Evolutionary conservation across 2,888 invertebrate species (phyloP).

Genomic region (Cephus spinipes): DNA sequence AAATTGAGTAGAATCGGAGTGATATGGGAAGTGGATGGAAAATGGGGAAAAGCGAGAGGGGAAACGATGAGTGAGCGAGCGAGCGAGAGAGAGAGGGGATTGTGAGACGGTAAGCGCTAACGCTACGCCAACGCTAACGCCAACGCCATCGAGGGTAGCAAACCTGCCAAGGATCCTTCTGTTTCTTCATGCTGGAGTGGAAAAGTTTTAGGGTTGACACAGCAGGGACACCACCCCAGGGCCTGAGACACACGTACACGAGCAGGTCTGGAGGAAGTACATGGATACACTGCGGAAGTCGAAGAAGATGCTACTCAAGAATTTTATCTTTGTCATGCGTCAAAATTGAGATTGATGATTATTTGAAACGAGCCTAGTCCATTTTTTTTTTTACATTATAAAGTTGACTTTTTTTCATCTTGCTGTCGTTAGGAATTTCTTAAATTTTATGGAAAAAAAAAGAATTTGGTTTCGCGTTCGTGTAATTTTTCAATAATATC

Average conservation of each 20-base stretch:
- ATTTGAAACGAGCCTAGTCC: not conserved
- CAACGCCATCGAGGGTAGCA: too few species aligned
- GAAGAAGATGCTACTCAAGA: not conserved
- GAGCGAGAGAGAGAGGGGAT: conserved; percentile 17
- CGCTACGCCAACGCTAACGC: conserved; percentile 2
- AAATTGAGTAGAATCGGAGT: not conserved
- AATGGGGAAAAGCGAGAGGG: conserved; percentile 3
- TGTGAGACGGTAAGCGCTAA: conserved; percentile 15
- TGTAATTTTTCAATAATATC: not conserved
- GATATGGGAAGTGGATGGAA: conserved; percentile 4
- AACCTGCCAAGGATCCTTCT: not conserved
- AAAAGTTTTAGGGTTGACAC: conserved; percentile 23
- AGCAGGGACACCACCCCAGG: conserved; percentile 14
- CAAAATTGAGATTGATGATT: not conserved
- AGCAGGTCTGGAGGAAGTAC: not conserved
- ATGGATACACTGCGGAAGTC: too few species aligned
- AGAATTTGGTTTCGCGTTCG: not conserved
- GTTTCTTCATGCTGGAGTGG: conserved; percentile 15
- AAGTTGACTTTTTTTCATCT: not conserved
- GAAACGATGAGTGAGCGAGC: conserved; percentile 11
- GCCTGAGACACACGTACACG: not conserved
- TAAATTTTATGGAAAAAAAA: not conserved
- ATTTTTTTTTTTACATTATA: not conserved
- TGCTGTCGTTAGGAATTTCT: not conserved
- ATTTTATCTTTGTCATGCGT: not conserved